Percentiles rank a stretch among this genome's conserved stretches.
Conservation (phyloP, 2,797 vertebrate genomes). For the Diglossa cyanea region DNA sequence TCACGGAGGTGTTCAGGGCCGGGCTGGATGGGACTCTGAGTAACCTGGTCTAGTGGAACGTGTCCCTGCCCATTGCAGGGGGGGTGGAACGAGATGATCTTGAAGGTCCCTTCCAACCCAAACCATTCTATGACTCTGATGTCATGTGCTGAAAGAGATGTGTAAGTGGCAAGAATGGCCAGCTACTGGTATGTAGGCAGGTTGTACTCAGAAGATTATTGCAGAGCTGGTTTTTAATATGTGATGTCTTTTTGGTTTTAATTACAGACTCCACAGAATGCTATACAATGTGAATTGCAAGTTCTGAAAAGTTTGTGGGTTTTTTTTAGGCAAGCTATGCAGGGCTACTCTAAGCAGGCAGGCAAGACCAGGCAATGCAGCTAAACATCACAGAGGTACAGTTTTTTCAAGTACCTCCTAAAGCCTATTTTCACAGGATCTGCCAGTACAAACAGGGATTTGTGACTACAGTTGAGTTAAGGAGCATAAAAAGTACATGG, state of each 20-base stretch:
- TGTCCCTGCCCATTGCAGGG: background rate
- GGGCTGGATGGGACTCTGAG: background rate
- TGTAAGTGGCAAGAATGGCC: background rate
- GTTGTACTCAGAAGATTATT: background rate
- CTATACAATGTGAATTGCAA: background rate
- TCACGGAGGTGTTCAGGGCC: too few relatives aligned
- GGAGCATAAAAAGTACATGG: slow-evolving; percentile 58
- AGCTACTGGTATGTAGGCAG: background rate
- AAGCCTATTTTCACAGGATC: slow-evolving; percentile 35
- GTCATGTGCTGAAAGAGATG: background rate
- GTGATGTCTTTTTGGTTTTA: background rate
- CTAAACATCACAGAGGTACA: background rate
- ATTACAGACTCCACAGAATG: background rate
- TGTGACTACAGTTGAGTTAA: slow-evolving; percentile 57
- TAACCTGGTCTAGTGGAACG: background rate
- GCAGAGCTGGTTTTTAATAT: background rate
- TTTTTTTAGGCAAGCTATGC: background rate
- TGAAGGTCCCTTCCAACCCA: background rate
- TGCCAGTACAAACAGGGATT: slow-evolving; percentile 60
- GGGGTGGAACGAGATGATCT: background rate
- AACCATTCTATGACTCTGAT: background rate
- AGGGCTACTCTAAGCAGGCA: background rate
- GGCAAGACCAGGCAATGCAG: background rate
- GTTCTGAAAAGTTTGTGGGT: background rate
- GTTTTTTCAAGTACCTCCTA: slow-evolving; percentile 27